Evolutionary conservation across 2,113 vertebrate species (phyloP), one percentile per base, ranked within the genome.

Genomic region (Misgurnus mizolepis): DNA sequence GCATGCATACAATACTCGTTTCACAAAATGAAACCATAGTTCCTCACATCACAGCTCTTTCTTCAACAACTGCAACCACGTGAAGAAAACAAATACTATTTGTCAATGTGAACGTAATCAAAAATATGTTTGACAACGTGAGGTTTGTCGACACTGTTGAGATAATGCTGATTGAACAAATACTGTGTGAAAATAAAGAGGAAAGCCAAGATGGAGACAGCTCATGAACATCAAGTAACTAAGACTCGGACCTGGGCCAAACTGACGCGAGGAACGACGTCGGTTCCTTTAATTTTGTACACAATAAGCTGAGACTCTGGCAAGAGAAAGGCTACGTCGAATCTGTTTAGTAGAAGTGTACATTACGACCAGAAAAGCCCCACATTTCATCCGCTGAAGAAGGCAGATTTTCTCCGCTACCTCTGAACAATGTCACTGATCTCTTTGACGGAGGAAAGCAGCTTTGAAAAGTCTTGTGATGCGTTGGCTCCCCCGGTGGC

Each of bases 341-440:
- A 18, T 67, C 66, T 58, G 45, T 70, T 50, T 22, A 27, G 27
- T 10, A 14, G 78, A 68, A 72, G 77, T 75, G 72, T 71, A 17
- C 58, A 43, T 61, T 17, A 56, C 7, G 6, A 40, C 17, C 22
- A 45, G 39, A 45, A 39, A 17, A 49, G 41, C 39, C 76, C 72
- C 68, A 2, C 11, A 6, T 47, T 9, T 0, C 49, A 17, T 39
- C 17, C 15, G 0, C 4, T 61, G 18, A 34, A 53, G 27, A 22
- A 39, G 58, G 78, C n/a, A 11, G 12, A 39, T 61, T 61, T 41
- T 6, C 45, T 82, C 81, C 93, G 95, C 97, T 99, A 99, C 97
- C 98, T 98, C 92, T 96, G 96, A 47, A 99, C 97, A 0, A 99
- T 98, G 88, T 98, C 97, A 0, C 95, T 97, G 90, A 99, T 98